Conservation (phyloP, 1,140 invertebrate genomes). For the Drosophila parabipectinata region DNA sequence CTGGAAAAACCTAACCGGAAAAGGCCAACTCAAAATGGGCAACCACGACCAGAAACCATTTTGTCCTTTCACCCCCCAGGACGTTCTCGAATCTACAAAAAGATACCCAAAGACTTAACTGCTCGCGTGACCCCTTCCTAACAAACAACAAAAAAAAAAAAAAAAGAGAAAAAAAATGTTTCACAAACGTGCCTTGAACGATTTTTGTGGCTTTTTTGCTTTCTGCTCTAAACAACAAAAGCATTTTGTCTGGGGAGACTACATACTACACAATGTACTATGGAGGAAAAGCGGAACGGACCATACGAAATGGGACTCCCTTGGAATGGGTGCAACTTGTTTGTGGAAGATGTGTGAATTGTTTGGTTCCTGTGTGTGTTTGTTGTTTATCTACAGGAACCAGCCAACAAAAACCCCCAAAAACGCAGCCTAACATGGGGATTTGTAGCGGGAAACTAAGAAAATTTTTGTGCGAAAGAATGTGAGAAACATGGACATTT, state of each 20-base stretch:
- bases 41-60: conserved; percentile 41
- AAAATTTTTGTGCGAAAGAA: conserved; percentile 53
- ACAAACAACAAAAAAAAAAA: too few relatives aligned
- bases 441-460: conserved; percentile 79
- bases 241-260: conserved; percentile 61
- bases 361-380: conserved; percentile 53
- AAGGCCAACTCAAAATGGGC: conserved; percentile 65
- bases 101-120: conserved; percentile 34
- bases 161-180: conserved; percentile 30
- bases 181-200: conserved; percentile 79
- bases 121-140: conserved; percentile 27
- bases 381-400: conserved; percentile 81
- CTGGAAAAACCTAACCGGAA: conserved; percentile 41
- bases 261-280: neutral
- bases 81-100: neutral
- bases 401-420: conserved; percentile 82
- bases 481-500: conserved; percentile 43
- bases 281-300: conserved; percentile 23
- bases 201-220: conserved; percentile 82
- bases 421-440: conserved; percentile 77
- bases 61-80: conserved; percentile 2
- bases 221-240: conserved; percentile 80
- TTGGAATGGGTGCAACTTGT: conserved; percentile 9
- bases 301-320: neutral
- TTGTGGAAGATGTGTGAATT: conserved; percentile 45